Base-by-base conservation (phyloP, 2,888 invertebrate species). In the Pilophorus perplexus region DNA sequence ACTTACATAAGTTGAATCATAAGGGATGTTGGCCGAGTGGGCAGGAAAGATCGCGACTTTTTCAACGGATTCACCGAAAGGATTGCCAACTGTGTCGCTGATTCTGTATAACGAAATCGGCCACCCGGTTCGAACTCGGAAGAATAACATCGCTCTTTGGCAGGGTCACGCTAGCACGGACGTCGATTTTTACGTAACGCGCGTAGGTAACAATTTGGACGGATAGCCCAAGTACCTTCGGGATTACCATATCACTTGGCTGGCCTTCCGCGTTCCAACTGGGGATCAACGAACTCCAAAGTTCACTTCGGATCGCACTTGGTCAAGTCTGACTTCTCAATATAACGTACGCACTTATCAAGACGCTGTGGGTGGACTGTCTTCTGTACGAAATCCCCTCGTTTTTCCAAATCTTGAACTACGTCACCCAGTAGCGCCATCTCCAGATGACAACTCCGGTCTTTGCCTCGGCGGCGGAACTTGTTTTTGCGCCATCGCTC, bases 141-240 rank as follows among this genome's bases (percentile, higher is more conserved):
- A 46, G 23, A 46, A 46, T 23, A 46, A 22, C 46, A 10, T n/a
- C 42, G 42, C n/a, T 14, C n/a, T n/a, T 22, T 22, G 8, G 46
- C 46, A 46, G 46, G 46, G 46, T 46, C 46, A 46, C 46, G 46
- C 46, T 46, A 46, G n/a, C 23, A 25, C 25, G 46, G 46, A 25
- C 46, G 46, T 25, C 14, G 42, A 16, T n/a, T n/a, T 22, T 46
- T 46, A 22, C 23, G 23, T 25, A 46, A 46, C 46, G 10, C 2
- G 46, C 46, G 46, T n/a, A n/a, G n/a, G n/a, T 46, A 46, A 46
- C 46, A 46, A 46, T 46, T 46, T 46, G 46, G 46, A 23, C 46
- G 46, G 46, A 46, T 12, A 23, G 46, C 46, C 46, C 3, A 46
- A 46, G 46, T 46, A 46, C 8, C 46, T 2, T n/a, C 46, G 46